Base-by-base conservation (phyloP, 2,797 vertebrate species). In the Spheniscus humboldti region DNA sequence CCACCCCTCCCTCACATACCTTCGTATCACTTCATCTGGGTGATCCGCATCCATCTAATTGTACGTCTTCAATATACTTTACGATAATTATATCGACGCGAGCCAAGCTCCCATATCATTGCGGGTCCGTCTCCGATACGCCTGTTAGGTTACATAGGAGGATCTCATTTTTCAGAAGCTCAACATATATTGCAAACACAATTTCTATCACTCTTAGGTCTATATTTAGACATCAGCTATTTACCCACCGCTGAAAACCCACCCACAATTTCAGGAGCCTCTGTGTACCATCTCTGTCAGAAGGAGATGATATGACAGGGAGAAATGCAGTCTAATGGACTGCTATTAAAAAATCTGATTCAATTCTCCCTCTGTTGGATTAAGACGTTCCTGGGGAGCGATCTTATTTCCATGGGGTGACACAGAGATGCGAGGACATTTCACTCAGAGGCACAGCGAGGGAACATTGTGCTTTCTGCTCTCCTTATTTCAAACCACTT, bases 51-150 rank as follows among this genome's bases (percentile, higher is more conserved):
- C 87, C 63, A 39, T 33, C 47, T 66, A 86, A 48, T 48, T 45
- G 52, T 47, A 16, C 72, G 74, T 13, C 60, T 41, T 10, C 78
- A 69, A 19, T 56, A 25, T 13, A 60, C 37, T 22, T 35, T 8
- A 33, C 0, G 0, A 5, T 24, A 55, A 55, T 47, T 28, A 56
- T 0, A n/a, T 28, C 72, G 43, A 8, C 45, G 1, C 3, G 8
- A 25, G 16, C 43, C 0, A 1, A 43, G 63, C 63, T 52, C 55
- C 90, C 1, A 0, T 14, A 8, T 15, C 78, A 3, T 10, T 2
- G 3, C 1, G 1, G 77, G 9, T 11, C 71, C 30, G 56, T 3
- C 77, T 66, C 77, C 0, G 9, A 6, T 30, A 14, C 1, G 1
- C 30, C 31, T 4, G 19, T 50, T 35, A 24, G 47, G 24, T 41